These are phyloP conservation scores for Phorcus lineatus DNA, from an alignment of 2,888 invertebrate genomes.

Conservation along the genomic window DNA sequence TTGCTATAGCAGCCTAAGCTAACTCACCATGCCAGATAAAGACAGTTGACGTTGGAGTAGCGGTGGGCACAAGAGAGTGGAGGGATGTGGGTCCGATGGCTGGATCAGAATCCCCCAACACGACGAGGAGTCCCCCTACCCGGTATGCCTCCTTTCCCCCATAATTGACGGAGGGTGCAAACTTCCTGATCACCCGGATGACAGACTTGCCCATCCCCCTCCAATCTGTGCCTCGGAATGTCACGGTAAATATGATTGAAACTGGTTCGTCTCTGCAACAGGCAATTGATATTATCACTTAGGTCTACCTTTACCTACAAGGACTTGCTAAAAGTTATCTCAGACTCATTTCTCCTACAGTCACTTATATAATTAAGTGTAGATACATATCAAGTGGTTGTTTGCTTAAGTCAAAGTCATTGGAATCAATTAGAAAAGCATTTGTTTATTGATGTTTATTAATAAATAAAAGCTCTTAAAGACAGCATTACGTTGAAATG, in stretches of 20 bases:
- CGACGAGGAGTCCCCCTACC: slow-evolving; percentile 30
- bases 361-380: no score
- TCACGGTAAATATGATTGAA: slow-evolving; percentile 27
- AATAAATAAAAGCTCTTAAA: no score
- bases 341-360: no score
- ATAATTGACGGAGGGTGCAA: slow-evolving; percentile 11
- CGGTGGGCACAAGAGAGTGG: background rate
- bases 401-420: no score
- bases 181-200: slow-evolving; percentile 25
- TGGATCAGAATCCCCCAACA: slow-evolving; percentile 24
- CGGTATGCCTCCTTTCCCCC: slow-evolving; percentile 24
- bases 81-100: slow-evolving; percentile 16
- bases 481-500: no score
- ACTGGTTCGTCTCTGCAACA: slow-evolving; percentile 25
- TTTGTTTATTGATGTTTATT: no score
- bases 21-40: background rate
- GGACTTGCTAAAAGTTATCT: no score
- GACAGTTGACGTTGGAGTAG: background rate
- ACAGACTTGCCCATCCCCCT: slow-evolving; percentile 19
- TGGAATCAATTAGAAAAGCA: no score
- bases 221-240: slow-evolving; percentile 30
- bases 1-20: no score
- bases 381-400: no score
- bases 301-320: no score
- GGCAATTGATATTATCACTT: no score